A percentile compares a stretch with the other conserved stretches of the same genome.
phyloP scores from a whole-genome alignment of 1,140 invertebrate genomes.

The Nephila pilipes region DNA sequence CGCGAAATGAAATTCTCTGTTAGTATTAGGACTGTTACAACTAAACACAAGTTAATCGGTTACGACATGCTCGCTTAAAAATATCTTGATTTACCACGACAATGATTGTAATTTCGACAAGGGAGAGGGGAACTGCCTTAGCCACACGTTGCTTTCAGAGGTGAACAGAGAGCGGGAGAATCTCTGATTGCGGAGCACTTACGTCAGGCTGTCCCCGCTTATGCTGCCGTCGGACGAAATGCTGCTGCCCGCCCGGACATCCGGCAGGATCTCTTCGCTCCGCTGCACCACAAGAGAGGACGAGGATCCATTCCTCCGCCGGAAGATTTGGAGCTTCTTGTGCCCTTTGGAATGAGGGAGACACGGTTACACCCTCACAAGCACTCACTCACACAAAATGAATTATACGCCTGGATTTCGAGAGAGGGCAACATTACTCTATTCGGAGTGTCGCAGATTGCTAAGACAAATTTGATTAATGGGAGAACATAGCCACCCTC shows the following conservation, averaged over 20 bases:
- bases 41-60: too few species aligned
- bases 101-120: background rate
- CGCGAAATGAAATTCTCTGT: too few species aligned
- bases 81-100: too few species aligned
- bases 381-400: background rate
- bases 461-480: too few species aligned
- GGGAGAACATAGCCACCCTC: background rate
- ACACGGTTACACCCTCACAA: constrained; percentile 10
- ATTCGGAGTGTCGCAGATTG: too few species aligned
- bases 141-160: constrained; percentile 24
- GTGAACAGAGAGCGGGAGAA: background rate
- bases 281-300: constrained; percentile 95
- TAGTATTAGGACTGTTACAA: too few species aligned
- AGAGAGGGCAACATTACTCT: background rate
- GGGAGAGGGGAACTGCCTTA: background rate
- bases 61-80: too few species aligned
- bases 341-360: constrained; percentile 56
- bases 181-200: constrained; percentile 75
- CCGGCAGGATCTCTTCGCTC: constrained; percentile 96
- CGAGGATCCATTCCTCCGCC: constrained; percentile 92
- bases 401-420: background rate
- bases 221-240: constrained; percentile 94
- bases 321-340: constrained; percentile 96
- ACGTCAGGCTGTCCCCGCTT: constrained; percentile 82
- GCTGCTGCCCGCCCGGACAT: constrained; percentile 90